Percentiles rank a stretch among this genome's conserved stretches.
Evolutionary conservation across 2,113 vertebrate species (phyloP).

Genomic region (Verasper variegatus): DNA sequence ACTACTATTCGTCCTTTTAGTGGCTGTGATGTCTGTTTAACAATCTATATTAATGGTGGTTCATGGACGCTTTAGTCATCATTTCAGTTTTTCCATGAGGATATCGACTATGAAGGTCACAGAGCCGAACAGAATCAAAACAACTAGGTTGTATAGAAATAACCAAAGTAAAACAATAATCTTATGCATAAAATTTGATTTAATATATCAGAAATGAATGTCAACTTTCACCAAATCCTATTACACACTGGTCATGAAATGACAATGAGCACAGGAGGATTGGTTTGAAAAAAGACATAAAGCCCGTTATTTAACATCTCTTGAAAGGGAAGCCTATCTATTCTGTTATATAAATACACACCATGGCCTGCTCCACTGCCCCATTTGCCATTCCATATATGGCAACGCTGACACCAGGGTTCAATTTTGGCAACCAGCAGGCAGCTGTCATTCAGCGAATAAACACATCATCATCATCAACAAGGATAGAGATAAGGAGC

Average conservation of each 20-base stretch:
- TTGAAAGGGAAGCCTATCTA: slow-evolving; percentile 58
- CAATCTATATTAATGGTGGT: not conserved
- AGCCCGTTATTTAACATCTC: slow-evolving; percentile 61
- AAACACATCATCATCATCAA: slow-evolving; percentile 34
- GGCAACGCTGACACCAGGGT: slow-evolving; percentile 80
- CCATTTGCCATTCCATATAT: slow-evolving; percentile 85
- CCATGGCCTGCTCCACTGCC: slow-evolving; percentile 81
- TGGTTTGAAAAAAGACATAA: slow-evolving; percentile 13
- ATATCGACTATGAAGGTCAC: not conserved
- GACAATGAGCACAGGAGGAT: slow-evolving; percentile 6
- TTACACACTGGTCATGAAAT: not conserved
- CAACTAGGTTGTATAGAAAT: not conserved
- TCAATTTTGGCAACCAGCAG: slow-evolving; percentile 82
- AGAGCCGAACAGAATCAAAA: not conserved
- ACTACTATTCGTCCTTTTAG: not conserved
- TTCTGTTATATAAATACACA: slow-evolving; percentile 87
- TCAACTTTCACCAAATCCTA: not conserved
- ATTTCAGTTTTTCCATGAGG: not conserved
- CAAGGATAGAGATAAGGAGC: slow-evolving; percentile 18
- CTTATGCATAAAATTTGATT: not conserved
- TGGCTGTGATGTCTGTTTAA: slow-evolving; percentile 4
- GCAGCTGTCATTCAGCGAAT: slow-evolving; percentile 76
- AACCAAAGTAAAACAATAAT: not conserved
- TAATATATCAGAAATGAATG: not conserved
- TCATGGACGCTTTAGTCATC: not conserved